Percentiles rank a stretch among this genome's conserved stretches.
phyloP scores from a whole-genome alignment of 2,888 invertebrate genomes.

The Caenorhabditis auriculariae region DNA sequence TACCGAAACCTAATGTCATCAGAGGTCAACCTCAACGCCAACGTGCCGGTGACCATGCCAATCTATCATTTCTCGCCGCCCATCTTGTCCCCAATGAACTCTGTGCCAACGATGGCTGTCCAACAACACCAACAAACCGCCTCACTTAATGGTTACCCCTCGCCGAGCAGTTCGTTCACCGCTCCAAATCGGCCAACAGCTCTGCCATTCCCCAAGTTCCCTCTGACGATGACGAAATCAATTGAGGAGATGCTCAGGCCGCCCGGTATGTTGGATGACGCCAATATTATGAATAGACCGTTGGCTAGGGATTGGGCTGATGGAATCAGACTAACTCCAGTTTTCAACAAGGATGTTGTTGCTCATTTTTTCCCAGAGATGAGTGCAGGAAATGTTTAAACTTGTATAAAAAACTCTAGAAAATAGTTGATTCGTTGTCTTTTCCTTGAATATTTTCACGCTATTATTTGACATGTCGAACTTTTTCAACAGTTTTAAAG shows the following conservation, averaged over 20 bases:
- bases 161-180: conserved; percentile 1
- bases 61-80: background rate
- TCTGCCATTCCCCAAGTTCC: conserved; percentile 47
- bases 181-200: conserved; percentile 15
- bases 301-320: conserved; percentile 47
- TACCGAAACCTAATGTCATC: conserved; percentile 1
- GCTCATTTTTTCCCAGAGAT: conserved; percentile 58
- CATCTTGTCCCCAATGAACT: background rate
- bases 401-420: no score
- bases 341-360: conserved; percentile 55
- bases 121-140: background rate
- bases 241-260: conserved; percentile 55
- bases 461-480: no score
- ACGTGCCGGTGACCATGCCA: background rate
- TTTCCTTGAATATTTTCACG: no score
- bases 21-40: conserved; percentile 3
- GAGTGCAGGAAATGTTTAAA: no score
- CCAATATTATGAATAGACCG: conserved; percentile 37
- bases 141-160: no score
- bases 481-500: no score
- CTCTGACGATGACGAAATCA: conserved; percentile 53
- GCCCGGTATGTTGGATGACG: conserved; percentile 30
- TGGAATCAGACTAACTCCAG: conserved; percentile 47
- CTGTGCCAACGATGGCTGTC: conserved; percentile 3
- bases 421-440: no score